Base-by-base conservation (phyloP, 1,140 invertebrate species). In the Frieseomelitta varia region DNA sequence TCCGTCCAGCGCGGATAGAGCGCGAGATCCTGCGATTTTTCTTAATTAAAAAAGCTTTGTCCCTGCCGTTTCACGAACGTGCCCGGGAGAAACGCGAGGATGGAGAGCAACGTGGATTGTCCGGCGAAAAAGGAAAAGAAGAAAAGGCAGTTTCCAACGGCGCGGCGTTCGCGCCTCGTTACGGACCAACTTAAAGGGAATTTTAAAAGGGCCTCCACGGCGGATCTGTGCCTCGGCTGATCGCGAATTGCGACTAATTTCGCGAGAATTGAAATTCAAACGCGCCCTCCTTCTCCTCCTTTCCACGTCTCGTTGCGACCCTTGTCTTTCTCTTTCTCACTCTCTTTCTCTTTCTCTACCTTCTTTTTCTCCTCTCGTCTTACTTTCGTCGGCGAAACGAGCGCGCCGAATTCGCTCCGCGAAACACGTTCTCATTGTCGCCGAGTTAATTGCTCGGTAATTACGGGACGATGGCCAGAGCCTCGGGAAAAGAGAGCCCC, bases 371-470 rank as follows among this genome's bases (percentile, higher is more conserved):
- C 15, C 47, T 53, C 47, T 27, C n/a, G 77, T 61, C 68, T 61
- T 68, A 74, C 61, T 69, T 72, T 27, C 30, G 27, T 27, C 30
- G 21, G 39, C 74, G 53, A 56, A 51, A 55, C 58, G 55, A 19
- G 19, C 73, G 76, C 83, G 77, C 84, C 87, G 81, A 90, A 90
- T 90, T 91, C 86, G 84, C 88, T 89, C 71, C 84, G 87, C 86
- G 79, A 88, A 86, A 88, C 88, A 80, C 86, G 82, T 88, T 90
- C 87, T 87, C 90, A 89, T 92, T 91, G 90, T 91, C 88, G 86
- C 78, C 82, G 73, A 87, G 91, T 91, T 93, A 93, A 93, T 93
- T 92, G 91, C 88, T 79, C 88, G 88, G 88, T 92, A 93, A 93
- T 93, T 92, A 91, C 89, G 87, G 77, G 69, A 84, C 90, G 88